phyloP scores from a whole-genome alignment of 2,888 invertebrate genomes.

The Boloria euphrosyne region DNA sequence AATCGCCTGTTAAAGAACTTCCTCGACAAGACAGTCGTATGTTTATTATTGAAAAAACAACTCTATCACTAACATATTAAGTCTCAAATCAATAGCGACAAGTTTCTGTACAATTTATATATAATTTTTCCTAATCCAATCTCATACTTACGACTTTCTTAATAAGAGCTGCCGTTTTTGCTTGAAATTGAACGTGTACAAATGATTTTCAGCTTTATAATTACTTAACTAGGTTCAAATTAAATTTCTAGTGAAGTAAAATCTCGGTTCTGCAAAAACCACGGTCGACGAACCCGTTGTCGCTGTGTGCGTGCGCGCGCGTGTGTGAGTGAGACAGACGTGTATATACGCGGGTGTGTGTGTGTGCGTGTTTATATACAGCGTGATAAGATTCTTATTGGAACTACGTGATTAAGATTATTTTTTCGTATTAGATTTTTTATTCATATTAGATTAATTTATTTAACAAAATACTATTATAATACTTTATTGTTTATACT shows the following conservation, averaged over 20 bases:
- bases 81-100: slow-evolving; percentile 19
- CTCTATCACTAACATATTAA: slow-evolving; percentile 21
- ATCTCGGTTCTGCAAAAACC: slow-evolving; percentile 56
- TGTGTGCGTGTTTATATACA: slow-evolving; percentile 29
- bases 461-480: too few relatives aligned
- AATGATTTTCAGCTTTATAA: slow-evolving; percentile 22
- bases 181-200: neutral
- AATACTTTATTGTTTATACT: too few relatives aligned
- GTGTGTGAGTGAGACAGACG: slow-evolving; percentile 36
- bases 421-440: slow-evolving; percentile 2
- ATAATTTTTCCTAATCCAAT: slow-evolving; percentile 1
- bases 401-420: neutral
- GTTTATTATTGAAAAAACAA: slow-evolving; percentile 20
- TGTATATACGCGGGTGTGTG: slow-evolving; percentile 18
- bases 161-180: slow-evolving; percentile 4
- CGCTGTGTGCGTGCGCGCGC: slow-evolving; percentile 16
- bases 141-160: neutral
- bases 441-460: too few relatives aligned
- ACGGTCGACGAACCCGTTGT: slow-evolving; percentile 54
- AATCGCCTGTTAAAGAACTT: slow-evolving; percentile 39
- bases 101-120: neutral
- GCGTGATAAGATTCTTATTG: slow-evolving; percentile 13
- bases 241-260: slow-evolving; percentile 17
- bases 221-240: slow-evolving; percentile 14
- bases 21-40: slow-evolving; percentile 41